These are phyloP conservation scores for Papio anubis DNA, from an alignment of 2,113 vertebrate species.

Conservation along the genomic window DNA sequence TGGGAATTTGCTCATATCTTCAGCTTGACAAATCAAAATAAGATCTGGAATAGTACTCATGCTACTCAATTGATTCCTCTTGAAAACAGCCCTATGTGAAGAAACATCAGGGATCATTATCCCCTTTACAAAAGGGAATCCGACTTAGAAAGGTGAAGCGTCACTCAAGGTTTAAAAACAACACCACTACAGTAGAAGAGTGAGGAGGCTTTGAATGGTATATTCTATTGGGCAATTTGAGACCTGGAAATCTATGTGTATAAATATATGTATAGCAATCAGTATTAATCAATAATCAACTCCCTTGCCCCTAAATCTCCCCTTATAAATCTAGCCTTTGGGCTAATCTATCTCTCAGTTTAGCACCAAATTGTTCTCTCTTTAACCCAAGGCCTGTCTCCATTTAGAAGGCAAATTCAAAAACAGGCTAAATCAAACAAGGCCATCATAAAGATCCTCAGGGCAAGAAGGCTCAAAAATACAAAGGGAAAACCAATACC, in stretches of 20 bases:
- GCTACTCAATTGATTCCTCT: not conserved
- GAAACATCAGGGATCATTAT: not conserved
- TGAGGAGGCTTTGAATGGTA: not conserved
- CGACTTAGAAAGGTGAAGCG: not conserved
- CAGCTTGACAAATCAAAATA: not conserved
- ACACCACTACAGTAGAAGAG: not conserved
- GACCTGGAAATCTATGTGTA: not conserved
- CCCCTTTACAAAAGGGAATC: not conserved
- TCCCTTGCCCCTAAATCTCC: not conserved
- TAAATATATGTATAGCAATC: not conserved
- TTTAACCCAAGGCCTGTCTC: not conserved
- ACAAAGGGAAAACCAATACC: conserved; percentile 52
- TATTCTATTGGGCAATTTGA: not conserved
- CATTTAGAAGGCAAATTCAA: not conserved
- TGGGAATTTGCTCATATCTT: not conserved
- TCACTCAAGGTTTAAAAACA: conserved; percentile 6
- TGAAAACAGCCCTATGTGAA: not conserved
- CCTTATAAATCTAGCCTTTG: not conserved
- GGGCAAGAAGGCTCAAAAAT: conserved; percentile 20
- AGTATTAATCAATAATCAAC: not conserved
- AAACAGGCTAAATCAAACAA: not conserved
- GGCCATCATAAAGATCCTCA: not conserved
- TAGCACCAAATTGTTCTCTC: not conserved
- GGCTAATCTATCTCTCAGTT: not conserved
- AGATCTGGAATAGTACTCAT: not conserved